These are phyloP conservation scores for Brachyptera risi DNA, from an alignment of 2,888 invertebrate genomes.

Conservation along the genomic window DNA sequence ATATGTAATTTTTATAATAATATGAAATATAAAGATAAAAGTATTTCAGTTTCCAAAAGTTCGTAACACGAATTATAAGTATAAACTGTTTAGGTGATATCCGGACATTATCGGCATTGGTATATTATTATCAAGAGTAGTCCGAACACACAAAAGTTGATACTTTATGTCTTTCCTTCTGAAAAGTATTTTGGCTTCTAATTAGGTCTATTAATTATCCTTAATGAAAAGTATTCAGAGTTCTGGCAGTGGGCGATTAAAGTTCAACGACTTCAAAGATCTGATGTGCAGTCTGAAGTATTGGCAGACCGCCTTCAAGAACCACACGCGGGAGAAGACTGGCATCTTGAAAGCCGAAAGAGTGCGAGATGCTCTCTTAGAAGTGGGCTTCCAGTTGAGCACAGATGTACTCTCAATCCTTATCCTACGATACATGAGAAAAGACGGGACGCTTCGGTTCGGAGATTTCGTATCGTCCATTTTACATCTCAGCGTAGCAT, in stretches of 20 bases:
- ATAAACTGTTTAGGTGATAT: no score
- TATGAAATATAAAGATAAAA: no score
- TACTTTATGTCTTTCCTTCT: constrained; percentile 35
- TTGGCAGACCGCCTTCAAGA: constrained; percentile 88
- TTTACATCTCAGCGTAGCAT: constrained; percentile 81
- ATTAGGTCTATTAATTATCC: no score
- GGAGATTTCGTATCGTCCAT: constrained; percentile 91
- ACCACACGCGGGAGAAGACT: constrained; percentile 85
- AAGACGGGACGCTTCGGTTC: constrained; percentile 86
- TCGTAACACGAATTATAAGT: no score
- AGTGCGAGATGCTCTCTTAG: constrained; percentile 74
- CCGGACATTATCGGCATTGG: no score
- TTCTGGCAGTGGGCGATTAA: constrained; percentile 73
- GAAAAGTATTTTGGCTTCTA: no score
- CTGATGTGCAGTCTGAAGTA: constrained; percentile 86
- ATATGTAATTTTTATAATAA: no score
- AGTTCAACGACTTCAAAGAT: constrained; percentile 82
- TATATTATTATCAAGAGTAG: no score
- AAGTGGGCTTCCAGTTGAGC: constrained; percentile 84
- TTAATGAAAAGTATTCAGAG: no score
- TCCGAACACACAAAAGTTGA: not conserved
- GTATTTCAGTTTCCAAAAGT: no score
- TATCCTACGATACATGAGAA: constrained; percentile 83
- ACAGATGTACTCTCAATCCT: constrained; percentile 78
- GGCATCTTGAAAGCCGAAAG: constrained; percentile 85